phyloP scores from a whole-genome alignment of 2,888 invertebrate species.

The Tenthredo mesomela region DNA sequence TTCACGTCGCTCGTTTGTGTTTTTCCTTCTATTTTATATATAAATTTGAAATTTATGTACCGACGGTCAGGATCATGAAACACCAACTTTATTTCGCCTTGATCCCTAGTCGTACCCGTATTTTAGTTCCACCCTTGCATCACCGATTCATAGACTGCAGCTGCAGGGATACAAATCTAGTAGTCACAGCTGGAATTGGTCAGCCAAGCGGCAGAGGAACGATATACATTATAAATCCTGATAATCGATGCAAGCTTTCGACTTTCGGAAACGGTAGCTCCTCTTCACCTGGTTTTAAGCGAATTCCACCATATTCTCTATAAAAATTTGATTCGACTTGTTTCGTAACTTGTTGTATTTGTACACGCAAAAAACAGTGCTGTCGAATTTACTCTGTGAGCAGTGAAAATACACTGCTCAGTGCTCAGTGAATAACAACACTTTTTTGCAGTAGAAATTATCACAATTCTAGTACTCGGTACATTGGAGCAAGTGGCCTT shows the following conservation, averaged over 20 bases:
- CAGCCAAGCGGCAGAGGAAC: not conserved
- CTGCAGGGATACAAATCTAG: slow-evolving; percentile 5
- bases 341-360: no score
- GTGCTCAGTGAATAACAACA: no score
- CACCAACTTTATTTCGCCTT: not conserved
- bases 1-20: not conserved
- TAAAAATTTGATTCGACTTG: not conserved
- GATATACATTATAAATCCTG: not conserved
- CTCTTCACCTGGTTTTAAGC: not conserved
- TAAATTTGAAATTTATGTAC: not conserved
- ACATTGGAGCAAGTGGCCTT: no score
- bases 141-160: slow-evolving; percentile 7
- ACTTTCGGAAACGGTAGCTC: not conserved
- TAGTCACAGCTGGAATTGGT: not conserved
- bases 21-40: not conserved
- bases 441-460: no score
- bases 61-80: not conserved
- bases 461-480: no score
- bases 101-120: not conserved
- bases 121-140: not conserved
- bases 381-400: no score
- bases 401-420: no score
- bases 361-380: no score
- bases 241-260: not conserved
- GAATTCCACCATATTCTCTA: not conserved